A percentile compares a stretch with the other conserved stretches of the same genome.
Evolutionary conservation across 2,888 invertebrate genomes (phyloP).

Genomic region (Phytoseiulus persimilis): DNA sequence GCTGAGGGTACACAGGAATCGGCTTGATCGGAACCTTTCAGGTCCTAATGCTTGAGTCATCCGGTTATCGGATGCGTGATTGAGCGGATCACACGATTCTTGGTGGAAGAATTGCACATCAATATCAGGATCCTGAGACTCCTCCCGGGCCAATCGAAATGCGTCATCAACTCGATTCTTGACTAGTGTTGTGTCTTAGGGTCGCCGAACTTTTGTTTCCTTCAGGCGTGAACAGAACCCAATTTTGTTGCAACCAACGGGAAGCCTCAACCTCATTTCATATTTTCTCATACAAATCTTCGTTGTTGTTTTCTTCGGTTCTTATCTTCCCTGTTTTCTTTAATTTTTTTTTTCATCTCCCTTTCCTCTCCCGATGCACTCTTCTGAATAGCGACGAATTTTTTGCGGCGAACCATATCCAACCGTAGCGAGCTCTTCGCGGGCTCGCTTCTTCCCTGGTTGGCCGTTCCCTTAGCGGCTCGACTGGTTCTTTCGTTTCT

Average conservation of each 20-base stretch:
- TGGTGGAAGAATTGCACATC: no score
- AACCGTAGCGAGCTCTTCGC: not conserved
- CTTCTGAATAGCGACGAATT: not conserved
- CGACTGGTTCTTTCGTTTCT: not conserved
- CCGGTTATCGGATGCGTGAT: no score
- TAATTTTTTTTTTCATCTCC: not conserved
- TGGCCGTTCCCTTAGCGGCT: not conserved
- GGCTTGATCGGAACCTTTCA: no score
- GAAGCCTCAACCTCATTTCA: not conserved
- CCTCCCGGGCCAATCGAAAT: not conserved
- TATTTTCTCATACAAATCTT: not conserved
- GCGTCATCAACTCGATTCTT: not conserved
- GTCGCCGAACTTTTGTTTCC: not conserved
- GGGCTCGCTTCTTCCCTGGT: not conserved
- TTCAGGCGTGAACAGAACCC: not conserved
- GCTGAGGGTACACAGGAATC: no score
- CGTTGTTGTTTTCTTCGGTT: not conserved
- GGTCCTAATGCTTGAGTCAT: no score
- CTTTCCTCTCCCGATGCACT: not conserved
- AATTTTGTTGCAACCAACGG: not conserved
- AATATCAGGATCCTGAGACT: not conserved
- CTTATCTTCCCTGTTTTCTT: not conserved
- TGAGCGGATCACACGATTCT: no score
- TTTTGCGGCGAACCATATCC: not conserved
- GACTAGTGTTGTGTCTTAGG: not conserved